phyloP scores from a whole-genome alignment of 2,888 invertebrate genomes.

The Pollenia angustigena region DNA sequence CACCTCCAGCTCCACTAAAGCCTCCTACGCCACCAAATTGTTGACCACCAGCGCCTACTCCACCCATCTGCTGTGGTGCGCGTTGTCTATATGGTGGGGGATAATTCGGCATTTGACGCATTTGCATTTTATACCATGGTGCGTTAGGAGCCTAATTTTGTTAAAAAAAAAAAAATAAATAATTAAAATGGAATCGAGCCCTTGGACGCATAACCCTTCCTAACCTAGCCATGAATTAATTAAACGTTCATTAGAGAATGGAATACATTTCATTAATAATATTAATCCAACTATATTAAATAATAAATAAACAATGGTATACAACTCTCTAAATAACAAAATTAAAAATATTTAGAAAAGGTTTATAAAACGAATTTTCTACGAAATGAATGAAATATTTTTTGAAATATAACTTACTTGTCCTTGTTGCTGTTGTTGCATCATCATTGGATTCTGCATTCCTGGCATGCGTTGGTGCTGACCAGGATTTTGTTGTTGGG shows the following conservation, averaged over 20 bases:
- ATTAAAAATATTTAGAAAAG: neutral
- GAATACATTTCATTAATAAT: too few relatives aligned
- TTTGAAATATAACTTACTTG: slow-evolving; percentile 79
- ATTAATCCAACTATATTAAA: too few relatives aligned
- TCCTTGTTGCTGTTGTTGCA: slow-evolving; percentile 81
- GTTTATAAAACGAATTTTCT: neutral
- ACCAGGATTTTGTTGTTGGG: slow-evolving; percentile 82
- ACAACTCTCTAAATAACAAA: neutral
- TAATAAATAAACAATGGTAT: too few relatives aligned
- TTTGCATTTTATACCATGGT: slow-evolving; percentile 85
- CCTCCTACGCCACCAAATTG: slow-evolving; percentile 79
- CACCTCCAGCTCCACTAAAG: slow-evolving; percentile 80
- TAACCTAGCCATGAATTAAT: too few relatives aligned
- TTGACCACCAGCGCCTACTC: slow-evolving; percentile 78
- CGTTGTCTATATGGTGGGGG: slow-evolving; percentile 83
- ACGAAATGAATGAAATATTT: neutral
- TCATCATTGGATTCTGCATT: slow-evolving; percentile 83
- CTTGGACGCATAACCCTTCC: too few relatives aligned
- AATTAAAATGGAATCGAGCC: too few relatives aligned
- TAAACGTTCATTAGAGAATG: too few relatives aligned
- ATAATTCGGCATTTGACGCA: slow-evolving; percentile 84
- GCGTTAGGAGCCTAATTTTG: slow-evolving; percentile 79
- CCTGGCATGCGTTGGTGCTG: slow-evolving; percentile 83
- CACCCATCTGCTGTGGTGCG: slow-evolving; percentile 83
- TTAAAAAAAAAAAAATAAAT: slow-evolving; percentile 36